Evolutionary conservation across 2,797 vertebrate genomes (phyloP).

Genomic region (Ctenochaetus hawaiiensis): DNA sequence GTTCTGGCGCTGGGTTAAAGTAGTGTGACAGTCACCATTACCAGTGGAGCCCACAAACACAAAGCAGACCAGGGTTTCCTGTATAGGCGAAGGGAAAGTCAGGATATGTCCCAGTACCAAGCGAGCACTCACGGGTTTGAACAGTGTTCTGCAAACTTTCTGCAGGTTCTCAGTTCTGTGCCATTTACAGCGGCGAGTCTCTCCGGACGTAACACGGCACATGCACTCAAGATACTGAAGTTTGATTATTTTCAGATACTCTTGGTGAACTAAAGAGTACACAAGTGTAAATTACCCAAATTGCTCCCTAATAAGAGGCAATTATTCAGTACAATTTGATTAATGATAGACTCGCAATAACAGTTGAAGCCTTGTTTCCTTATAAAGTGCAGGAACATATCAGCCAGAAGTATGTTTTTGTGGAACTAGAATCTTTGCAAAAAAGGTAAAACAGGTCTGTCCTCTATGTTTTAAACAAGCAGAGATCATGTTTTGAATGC

Average conservation of each 20-base stretch:
- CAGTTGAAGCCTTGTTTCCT: slow-evolving; percentile 31
- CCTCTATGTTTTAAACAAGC: background rate
- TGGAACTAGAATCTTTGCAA: too few relatives aligned
- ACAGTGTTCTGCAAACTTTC: slow-evolving; percentile 66
- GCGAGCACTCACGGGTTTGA: slow-evolving; percentile 60
- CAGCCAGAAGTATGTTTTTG: background rate
- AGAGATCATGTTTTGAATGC: background rate
- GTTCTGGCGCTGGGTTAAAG: slow-evolving; percentile 74
- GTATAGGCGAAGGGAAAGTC: slow-evolving; percentile 53
- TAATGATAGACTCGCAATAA: slow-evolving; percentile 14
- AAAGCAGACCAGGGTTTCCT: slow-evolving; percentile 73
- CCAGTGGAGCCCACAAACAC: slow-evolving; percentile 70
- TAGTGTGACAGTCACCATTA: slow-evolving; percentile 80
- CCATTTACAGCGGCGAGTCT: slow-evolving; percentile 45
- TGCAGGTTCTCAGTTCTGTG: slow-evolving; percentile 55
- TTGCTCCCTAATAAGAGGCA: slow-evolving; percentile 43
- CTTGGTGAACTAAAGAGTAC: slow-evolving; percentile 11
- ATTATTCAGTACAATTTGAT: slow-evolving; percentile 46
- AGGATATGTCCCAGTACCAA: slow-evolving; percentile 66
- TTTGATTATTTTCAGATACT: slow-evolving; percentile 50
- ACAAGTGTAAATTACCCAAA: slow-evolving; percentile 47
- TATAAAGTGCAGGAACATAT: slow-evolving; percentile 15
- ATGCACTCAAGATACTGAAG: slow-evolving; percentile 10
- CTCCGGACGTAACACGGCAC: slow-evolving; percentile 21
- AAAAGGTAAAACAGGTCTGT: background rate